A percentile compares a stretch with the other conserved stretches of the same genome.
phyloP scores from a whole-genome alignment of 2,888 invertebrate genomes.

The Leucophenga maculata region DNA sequence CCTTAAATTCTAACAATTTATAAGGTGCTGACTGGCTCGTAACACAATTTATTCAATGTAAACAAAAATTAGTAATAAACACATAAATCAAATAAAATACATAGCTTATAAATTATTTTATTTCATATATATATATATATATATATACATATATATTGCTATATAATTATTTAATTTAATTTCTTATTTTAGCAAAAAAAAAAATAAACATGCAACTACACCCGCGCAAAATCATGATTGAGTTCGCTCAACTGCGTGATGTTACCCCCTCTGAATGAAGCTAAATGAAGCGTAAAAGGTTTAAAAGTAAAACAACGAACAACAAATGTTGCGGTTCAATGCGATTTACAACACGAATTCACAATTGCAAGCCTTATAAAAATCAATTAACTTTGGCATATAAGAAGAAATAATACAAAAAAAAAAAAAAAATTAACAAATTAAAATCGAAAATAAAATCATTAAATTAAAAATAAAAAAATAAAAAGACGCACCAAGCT shows the following conservation, averaged over 20 bases:
- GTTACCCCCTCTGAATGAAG: constrained; percentile 53
- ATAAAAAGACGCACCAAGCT: too few species aligned
- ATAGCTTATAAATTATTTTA: neutral
- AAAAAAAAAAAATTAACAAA: neutral
- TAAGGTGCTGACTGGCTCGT: too few species aligned
- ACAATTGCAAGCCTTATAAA: constrained; percentile 33
- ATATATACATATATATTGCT: constrained; percentile 21
- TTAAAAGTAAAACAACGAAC: constrained; percentile 36
- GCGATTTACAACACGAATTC: constrained; percentile 36
- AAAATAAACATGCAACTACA: constrained; percentile 1
- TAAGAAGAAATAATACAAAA: neutral
- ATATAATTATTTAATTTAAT: constrained; percentile 26
- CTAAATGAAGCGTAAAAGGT: constrained; percentile 61
- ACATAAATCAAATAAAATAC: constrained; percentile 26
- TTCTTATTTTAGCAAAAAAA: constrained; percentile 4
- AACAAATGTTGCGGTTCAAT: constrained; percentile 59
- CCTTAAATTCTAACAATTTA: too few species aligned
- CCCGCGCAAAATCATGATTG: neutral
- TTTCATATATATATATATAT: neutral
- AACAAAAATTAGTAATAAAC: neutral
- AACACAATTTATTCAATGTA: too few species aligned
- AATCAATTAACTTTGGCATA: constrained; percentile 45
- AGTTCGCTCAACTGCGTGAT: too few species aligned
- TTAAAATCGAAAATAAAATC: constrained; percentile 30
- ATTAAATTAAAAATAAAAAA: too few species aligned